Evolutionary conservation across 2,797 vertebrate species (phyloP).

Genomic region (Potorous gilbertii): DNA sequence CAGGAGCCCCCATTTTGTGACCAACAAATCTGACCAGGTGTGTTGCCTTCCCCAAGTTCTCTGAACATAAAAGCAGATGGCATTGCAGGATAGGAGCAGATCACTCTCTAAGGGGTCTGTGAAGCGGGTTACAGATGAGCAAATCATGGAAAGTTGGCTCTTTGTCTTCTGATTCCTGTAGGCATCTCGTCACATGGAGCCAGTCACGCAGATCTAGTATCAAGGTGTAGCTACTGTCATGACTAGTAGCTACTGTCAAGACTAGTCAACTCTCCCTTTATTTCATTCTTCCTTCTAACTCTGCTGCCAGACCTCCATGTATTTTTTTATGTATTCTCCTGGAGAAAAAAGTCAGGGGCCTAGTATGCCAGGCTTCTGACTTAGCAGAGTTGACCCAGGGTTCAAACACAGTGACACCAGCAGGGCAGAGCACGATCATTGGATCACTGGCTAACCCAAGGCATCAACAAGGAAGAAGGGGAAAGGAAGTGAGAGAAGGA

Average conservation of each 20-base stretch:
- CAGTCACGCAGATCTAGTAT: neutral
- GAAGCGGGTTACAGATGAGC: no score
- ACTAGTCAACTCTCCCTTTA: neutral
- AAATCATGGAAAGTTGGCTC: neutral
- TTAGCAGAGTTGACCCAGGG: neutral
- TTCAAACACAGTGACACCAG: neutral
- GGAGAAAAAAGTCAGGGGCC: neutral
- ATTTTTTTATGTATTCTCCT: neutral
- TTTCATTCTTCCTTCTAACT: neutral
- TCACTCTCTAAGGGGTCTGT: neutral
- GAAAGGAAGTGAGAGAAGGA: neutral
- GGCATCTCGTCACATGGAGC: neutral
- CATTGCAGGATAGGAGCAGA: neutral
- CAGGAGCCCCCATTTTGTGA: rapidly evolving
- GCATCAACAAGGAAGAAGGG: neutral
- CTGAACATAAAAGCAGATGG: neutral
- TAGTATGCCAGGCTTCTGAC: neutral
- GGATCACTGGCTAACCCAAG: neutral
- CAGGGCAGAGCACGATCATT: neutral
- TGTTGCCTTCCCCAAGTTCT: neutral
- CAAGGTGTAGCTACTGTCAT: neutral
- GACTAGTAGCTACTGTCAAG: neutral
- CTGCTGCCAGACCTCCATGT: neutral
- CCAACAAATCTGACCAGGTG: no score
- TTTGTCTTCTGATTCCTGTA: neutral